Evolutionary conservation across 2,888 invertebrate genomes (phyloP).

Genomic region (Pammene aurita): DNA sequence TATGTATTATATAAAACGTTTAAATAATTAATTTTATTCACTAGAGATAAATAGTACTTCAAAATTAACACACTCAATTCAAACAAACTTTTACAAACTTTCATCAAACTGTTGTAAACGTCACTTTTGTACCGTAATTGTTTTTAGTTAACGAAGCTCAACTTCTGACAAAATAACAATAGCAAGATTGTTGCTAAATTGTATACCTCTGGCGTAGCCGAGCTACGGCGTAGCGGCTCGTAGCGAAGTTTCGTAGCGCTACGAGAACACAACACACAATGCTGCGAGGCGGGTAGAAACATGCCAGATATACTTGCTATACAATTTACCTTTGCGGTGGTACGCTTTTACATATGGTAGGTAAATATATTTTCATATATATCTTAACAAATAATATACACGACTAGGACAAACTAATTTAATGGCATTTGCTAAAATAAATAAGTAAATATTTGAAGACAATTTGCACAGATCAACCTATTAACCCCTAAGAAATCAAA

Average conservation of each 20-base stretch:
- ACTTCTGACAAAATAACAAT: conserved; percentile 24
- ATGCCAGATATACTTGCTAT: not conserved
- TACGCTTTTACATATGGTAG: not conserved
- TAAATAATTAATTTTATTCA: too few relatives aligned
- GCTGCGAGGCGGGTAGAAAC: not conserved
- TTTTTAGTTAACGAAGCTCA: conserved; percentile 16
- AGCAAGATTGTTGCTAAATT: conserved; percentile 22
- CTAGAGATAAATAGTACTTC: not conserved
- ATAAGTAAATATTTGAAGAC: too few relatives aligned
- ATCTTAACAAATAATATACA: too few relatives aligned
- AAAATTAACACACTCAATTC: not conserved
- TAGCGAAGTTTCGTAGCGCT: conserved; percentile 27
- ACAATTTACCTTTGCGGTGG: not conserved
- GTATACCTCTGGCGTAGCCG: conserved; percentile 26
- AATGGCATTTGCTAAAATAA: too few relatives aligned
- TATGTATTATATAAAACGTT: too few relatives aligned
- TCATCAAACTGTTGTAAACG: not conserved
- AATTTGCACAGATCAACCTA: too few relatives aligned
- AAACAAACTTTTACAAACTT: not conserved
- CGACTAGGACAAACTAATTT: too few relatives aligned
- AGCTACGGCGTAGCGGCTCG: conserved; percentile 22
- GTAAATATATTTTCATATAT: too few relatives aligned
- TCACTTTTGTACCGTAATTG: conserved; percentile 22
- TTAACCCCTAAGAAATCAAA: too few relatives aligned
- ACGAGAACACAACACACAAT: conserved; percentile 5